Evolutionary conservation across 2,113 vertebrate genomes (phyloP).

Genomic region (Bujurquina vittata): DNA sequence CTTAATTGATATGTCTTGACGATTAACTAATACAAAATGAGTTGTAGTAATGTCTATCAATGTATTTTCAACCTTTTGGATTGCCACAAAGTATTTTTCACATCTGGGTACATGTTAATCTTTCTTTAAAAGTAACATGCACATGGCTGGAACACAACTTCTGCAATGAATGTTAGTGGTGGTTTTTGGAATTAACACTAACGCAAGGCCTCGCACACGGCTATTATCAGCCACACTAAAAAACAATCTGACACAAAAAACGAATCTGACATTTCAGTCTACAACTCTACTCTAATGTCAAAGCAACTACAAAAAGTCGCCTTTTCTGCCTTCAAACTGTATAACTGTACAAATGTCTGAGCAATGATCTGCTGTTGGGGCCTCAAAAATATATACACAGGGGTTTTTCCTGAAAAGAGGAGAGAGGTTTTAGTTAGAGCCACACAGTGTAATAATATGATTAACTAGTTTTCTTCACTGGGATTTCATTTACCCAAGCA

Average conservation of each 20-base stretch:
- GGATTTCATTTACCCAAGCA: not conserved
- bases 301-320: not conserved
- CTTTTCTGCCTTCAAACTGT: not conserved
- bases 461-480: not conserved
- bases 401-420: not conserved
- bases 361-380: not conserved
- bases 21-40: too few species aligned
- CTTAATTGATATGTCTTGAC: too few species aligned
- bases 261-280: not conserved
- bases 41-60: too few species aligned
- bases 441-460: not conserved
- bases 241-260: too few species aligned
- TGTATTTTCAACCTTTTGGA: too few species aligned
- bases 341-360: not conserved
- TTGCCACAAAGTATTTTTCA: too few species aligned
- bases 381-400: too few species aligned
- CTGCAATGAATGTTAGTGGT: not conserved
- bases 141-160: too few species aligned
- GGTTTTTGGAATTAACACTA: too few species aligned
- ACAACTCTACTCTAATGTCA: not conserved
- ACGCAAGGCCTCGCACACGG: not conserved
- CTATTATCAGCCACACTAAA: not conserved
- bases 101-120: too few species aligned
- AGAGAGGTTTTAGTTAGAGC: not conserved
- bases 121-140: too few species aligned